Base-by-base conservation (phyloP, 2,888 invertebrate species). In the Ganaspis brasiliensis region DNA sequence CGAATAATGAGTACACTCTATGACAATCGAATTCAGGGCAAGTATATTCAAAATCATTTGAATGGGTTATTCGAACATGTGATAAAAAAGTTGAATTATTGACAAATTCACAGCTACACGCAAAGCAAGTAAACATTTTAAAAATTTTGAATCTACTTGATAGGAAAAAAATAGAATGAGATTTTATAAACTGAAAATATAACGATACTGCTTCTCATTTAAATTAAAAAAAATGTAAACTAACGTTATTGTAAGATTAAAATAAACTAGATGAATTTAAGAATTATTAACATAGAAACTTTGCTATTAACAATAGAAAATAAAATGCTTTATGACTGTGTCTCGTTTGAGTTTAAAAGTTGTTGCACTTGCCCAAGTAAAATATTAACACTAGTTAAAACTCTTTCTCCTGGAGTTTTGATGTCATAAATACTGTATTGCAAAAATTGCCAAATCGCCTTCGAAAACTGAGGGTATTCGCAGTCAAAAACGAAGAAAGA, bases 91-190 rank as follows among this genome's bases (percentile, higher is more conserved):
- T 10, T 4, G 10, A 14, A 12, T 57, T 57, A 24, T 57, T 21
- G 3, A 2, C 9, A 26, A 57, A 57, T 57, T 9, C 10, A 9
- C 9, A 21, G 12, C 1, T 24, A 10, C 56, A 57, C 14, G 56
- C 56, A 26, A 57, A 57, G 26, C 56, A 57, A 21, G 9, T 14
- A 24, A 57, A 12, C 56, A 57, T 57, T 57, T 4, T 57, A 24
- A 49, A n/a, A n/a, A n/a, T n/a, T n/a, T n/a, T n/a, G n/a, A n/a
- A n/a, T n/a, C n/a, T n/a, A n/a, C n/a, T n/a, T n/a, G n/a, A n/a
- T n/a, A n/a, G n/a, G n/a, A 55, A 55, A 55, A 19, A 55, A 55
- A 55, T 21, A 55, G 55, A 4, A 21, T 4, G 16, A n/a, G n/a
- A n/a, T n/a, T n/a, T n/a, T n/a, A n/a, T n/a, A 21, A 21, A 55